Conservation (phyloP, 2,797 vertebrate species). For the Taeniopygia guttata region DNA sequence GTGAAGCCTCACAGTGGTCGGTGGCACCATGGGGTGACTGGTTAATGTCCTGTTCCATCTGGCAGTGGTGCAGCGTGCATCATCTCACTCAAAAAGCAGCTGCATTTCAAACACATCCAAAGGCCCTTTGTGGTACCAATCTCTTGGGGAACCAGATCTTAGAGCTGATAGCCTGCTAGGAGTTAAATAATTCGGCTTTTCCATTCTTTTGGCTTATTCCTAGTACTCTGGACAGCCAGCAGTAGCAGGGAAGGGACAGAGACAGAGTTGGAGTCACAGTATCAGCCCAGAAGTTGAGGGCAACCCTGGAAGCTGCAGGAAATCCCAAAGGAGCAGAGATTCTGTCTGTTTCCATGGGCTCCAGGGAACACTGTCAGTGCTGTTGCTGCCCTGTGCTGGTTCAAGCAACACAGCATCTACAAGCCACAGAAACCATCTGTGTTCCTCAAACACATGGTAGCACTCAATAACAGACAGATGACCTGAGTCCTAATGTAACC, state of each 20-base stretch:
- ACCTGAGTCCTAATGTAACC: fast-evolving
- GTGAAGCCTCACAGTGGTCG: too few relatives aligned
- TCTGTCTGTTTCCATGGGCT: background rate
- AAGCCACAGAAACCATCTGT: background rate
- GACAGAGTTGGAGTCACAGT: background rate
- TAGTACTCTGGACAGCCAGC: background rate
- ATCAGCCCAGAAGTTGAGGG: background rate
- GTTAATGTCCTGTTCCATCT: fast-evolving
- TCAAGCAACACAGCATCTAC: background rate
- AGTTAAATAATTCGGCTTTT: background rate
- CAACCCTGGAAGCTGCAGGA: background rate
- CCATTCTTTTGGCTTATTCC: background rate
- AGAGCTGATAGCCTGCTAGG: background rate
- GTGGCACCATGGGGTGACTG: too few relatives aligned
- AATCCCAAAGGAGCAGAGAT: fast-evolving
- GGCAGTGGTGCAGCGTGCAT: fast-evolving
- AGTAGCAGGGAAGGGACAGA: background rate
- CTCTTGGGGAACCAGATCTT: background rate
- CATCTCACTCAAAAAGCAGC: background rate
- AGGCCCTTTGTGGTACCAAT: background rate
- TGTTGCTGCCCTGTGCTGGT: background rate
- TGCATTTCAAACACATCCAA: fast-evolving
- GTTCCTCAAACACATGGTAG: fast-evolving
- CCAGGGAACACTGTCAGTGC: background rate
- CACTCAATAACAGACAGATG: background rate